phyloP scores from a whole-genome alignment of 1,140 invertebrate genomes.

The Amyelois transitella region DNA sequence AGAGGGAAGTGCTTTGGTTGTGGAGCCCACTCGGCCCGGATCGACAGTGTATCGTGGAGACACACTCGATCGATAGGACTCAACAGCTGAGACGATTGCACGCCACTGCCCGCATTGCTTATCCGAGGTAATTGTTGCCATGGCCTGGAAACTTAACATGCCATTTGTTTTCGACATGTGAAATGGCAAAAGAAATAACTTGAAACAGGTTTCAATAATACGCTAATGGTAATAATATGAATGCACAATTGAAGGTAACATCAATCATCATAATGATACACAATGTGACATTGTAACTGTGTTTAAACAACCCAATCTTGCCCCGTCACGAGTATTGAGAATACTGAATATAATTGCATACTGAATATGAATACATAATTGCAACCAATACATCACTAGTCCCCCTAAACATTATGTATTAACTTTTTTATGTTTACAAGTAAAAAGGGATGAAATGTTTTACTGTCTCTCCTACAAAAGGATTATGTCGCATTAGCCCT shows the following conservation, averaged over 20 bases:
- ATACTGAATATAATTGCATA: too few relatives aligned
- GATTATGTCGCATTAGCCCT: not conserved
- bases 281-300: not conserved
- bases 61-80: constrained; percentile 47
- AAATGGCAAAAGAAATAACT: too few relatives aligned
- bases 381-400: too few relatives aligned
- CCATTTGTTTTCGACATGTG: too few relatives aligned
- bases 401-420: not conserved
- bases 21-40: constrained; percentile 26
- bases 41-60: constrained; percentile 37
- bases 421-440: not conserved
- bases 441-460: not conserved
- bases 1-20: constrained; percentile 37
- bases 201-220: not conserved
- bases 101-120: constrained; percentile 26
- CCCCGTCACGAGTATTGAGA: too few relatives aligned
- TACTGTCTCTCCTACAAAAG: not conserved
- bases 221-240: too few relatives aligned
- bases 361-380: too few relatives aligned
- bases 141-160: too few relatives aligned
- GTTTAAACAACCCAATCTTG: not conserved
- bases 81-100: constrained; percentile 52
- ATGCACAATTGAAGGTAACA: too few relatives aligned
- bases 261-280: not conserved
- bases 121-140: constrained; percentile 37